phyloP scores from a whole-genome alignment of 1,140 invertebrate species.

The Oryzaephilus surinamensis region DNA sequence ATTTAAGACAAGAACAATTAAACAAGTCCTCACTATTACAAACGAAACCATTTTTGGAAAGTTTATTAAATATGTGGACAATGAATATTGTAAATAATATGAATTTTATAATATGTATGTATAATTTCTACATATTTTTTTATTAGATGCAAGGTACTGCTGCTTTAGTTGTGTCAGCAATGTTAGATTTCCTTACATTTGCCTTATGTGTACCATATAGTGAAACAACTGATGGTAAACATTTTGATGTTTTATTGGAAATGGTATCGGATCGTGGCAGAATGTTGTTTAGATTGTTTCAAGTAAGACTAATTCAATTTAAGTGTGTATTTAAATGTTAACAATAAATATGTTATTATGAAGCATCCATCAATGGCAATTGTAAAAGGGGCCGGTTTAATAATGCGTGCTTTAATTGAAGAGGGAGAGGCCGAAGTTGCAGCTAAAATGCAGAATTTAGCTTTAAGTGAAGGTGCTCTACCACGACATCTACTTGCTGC shows the following conservation, averaged over 20 bases:
- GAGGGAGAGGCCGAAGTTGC: constrained; percentile 88
- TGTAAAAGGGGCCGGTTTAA: constrained; percentile 93
- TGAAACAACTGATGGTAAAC: constrained; percentile 95
- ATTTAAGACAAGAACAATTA: constrained; percentile 90
- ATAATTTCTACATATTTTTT: constrained; percentile 26
- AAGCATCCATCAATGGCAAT: constrained; percentile 90
- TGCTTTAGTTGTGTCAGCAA: constrained; percentile 77
- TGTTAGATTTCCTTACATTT: constrained; percentile 99
- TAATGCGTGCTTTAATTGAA: constrained; percentile 96
- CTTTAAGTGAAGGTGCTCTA: constrained; percentile 93
- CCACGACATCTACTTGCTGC: constrained; percentile 87
- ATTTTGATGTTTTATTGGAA: constrained; percentile 91
- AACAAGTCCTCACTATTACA: constrained; percentile 95
- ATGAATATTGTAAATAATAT: constrained; percentile 71
- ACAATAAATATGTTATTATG: not conserved
- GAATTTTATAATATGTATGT: not conserved
- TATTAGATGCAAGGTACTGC: constrained; percentile 70
- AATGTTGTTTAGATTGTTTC: constrained; percentile 87
- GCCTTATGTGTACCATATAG: constrained; percentile 96
- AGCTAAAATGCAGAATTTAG: constrained; percentile 89
- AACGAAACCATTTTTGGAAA: constrained; percentile 86
- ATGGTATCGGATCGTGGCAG: constrained; percentile 87
- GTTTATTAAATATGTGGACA: constrained; percentile 90
- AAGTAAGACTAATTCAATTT: constrained; percentile 48
- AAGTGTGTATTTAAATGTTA: not conserved